Base-by-base conservation (phyloP, 2,888 invertebrate species). In the Drosophila maculinotata region DNA sequence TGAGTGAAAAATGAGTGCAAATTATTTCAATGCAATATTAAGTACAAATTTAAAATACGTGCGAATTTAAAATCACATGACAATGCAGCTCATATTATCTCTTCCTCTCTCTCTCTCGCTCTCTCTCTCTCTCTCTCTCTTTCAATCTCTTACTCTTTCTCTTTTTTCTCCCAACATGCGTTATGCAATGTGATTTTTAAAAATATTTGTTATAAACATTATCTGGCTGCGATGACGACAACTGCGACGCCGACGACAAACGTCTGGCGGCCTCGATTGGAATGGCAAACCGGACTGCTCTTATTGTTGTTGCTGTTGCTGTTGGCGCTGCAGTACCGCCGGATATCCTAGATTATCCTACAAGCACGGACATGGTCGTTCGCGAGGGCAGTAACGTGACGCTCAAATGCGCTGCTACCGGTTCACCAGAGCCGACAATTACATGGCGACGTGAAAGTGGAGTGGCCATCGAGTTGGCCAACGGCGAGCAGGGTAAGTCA, bases 361-460 rank as follows among this genome's bases (percentile, higher is more conserved):
- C 96, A 52, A 96, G 96, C 89, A 94, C 96, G 17, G 97, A 97
- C 91, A 96, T 96, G 94, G 96, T 96, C 44, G 96, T 96, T 48
- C 93, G 95, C 81, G 98, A 98, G 92, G 97, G 97, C 36, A 95
- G 95, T 66, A 95, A 97, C 79, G 95, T 97, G 85, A 96, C 96
- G 88, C 93, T 98, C 67, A 94, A 95, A 78, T 98, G 98, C 91
- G 96, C 96, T 52, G 97, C 97, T 51, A 96, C 95, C 44, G 97
- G 98, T 67, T 96, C 96, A 49, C 98, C 98, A 23, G 93, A 94
- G 82, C 98, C 98, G 31, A 95, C 94, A 86, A 97, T 98, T 91
- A 95, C 94, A 77, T 98, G 98, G 98, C 93, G 96, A 87, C 93
- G 97, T 80, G 97, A 97, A 92, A 95, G 95, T 89, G 94, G 95